Evolutionary conservation across 2,888 invertebrate species (phyloP), one percentile per base, ranked within the genome.

Genomic region (Sepioteuthis lessoniana): DNA sequence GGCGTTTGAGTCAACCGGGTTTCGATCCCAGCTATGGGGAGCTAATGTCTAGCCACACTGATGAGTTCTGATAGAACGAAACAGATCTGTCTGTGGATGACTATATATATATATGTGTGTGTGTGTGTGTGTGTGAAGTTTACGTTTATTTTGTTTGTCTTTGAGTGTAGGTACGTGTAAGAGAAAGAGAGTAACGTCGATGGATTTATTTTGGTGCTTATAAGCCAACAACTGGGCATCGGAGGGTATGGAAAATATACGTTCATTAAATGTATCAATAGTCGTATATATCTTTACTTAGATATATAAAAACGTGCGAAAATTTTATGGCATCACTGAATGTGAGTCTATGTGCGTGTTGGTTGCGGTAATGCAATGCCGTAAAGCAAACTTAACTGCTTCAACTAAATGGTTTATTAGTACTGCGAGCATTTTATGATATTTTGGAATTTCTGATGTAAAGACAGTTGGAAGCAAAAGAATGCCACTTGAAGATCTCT

Each of bases 331-430:
- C n/a, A 16, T n/a, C n/a, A 76, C n/a, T 76, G 76, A 76, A 35
- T 31, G 76, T 76, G 76, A 0, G n/a, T n/a, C 21, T 55, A 55
- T 25, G 0, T 28, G 55, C 28, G n/a, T 76, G 76, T 76, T 35
- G 19, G 2, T 76, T n/a, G 13, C 10, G 76, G n/a, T 76, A 76
- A 76, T 35, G 76, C 76, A 76, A 76, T 35, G 7, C 76, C n/a
- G 28, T 31, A 5, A 31, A 60, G 31, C 25, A 60, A 60, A n/a
- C 76, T 76, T n/a, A 76, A 76, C n/a, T 76, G 35, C n/a, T 35
- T 76, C 76, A n/a, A 16, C 76, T 76, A n/a, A 76, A 76, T 76
- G 76, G 76, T 76, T 76, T 76, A 76, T 76, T 76, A 76, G 76
- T n/a, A 35, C 76, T 35, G n/a, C 16, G n/a, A 76, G n/a, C 16